Conservation (phyloP, 2,888 invertebrate genomes). For the Dinocampus coccinellae region DNA sequence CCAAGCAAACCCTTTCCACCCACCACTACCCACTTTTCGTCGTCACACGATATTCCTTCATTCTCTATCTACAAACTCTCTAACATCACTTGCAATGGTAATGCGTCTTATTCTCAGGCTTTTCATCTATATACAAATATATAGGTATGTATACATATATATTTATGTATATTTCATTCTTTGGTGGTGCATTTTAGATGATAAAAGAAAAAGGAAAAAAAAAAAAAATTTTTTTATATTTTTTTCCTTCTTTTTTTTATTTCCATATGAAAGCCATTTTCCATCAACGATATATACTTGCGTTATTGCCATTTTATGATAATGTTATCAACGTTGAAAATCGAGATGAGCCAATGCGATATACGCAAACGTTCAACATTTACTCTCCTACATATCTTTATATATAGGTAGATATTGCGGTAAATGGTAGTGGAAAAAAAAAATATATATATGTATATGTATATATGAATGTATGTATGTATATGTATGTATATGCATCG, state of each 20-base stretch:
- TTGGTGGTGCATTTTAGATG: constrained; percentile 46
- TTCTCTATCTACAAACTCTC: constrained; percentile 18
- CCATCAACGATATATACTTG: constrained; percentile 47
- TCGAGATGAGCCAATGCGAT: constrained; percentile 66
- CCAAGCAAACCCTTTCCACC: constrained; percentile 32
- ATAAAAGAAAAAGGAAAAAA: neutral
- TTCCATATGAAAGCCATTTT: constrained; percentile 29
- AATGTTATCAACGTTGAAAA: constrained; percentile 70
- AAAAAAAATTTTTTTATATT: too few relatives aligned
- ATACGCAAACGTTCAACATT: constrained; percentile 45
- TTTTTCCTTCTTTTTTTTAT: too few relatives aligned
- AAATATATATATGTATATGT: constrained; percentile 28
- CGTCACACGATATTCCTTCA: constrained; percentile 37
- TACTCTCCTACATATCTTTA: constrained; percentile 37
- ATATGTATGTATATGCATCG: constrained; percentile 29
- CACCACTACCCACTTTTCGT: too few relatives aligned
- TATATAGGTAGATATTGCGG: constrained; percentile 27
- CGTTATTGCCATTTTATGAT: constrained; percentile 70
- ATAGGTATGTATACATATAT: neutral
- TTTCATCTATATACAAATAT: neutral
- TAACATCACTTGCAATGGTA: constrained; percentile 3
- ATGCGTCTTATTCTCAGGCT: constrained; percentile 8
- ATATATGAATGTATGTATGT: constrained; percentile 37
- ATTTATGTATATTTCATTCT: constrained; percentile 32
- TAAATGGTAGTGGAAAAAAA: constrained; percentile 11